These are phyloP conservation scores for Emys orbicularis DNA, from an alignment of 2,797 vertebrate genomes.

Conservation along the genomic window DNA sequence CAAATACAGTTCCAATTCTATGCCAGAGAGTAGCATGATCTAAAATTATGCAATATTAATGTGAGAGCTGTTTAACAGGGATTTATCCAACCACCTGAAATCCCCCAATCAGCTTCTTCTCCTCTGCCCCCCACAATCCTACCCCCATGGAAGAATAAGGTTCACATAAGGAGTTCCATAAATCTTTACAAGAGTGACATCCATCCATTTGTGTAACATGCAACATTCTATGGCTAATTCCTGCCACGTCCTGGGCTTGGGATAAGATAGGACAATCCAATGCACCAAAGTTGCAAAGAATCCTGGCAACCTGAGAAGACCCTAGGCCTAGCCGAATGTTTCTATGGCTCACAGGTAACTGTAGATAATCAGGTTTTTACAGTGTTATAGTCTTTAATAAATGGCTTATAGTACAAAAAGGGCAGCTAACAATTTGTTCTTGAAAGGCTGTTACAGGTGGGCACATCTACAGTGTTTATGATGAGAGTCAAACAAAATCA, in stretches of 20 bases:
- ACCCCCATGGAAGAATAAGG: background rate
- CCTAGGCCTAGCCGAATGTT: background rate
- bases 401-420: background rate
- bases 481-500: background rate
- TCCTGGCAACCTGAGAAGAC: background rate
- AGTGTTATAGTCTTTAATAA: background rate
- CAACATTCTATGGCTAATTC: background rate
- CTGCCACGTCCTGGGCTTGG: background rate
- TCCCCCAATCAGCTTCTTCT: background rate
- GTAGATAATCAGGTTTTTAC: background rate
- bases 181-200: rapidly evolving
- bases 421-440: background rate
- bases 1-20: background rate
- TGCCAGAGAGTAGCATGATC: background rate
- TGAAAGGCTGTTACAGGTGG: background rate
- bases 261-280: background rate
- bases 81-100: background rate
- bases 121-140: background rate
- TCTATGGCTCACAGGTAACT: background rate
- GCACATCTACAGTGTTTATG: background rate
- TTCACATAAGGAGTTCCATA: background rate
- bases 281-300: background rate
- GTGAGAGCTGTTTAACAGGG: background rate
- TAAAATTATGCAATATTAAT: background rate
- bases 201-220: too few species aligned